Evolutionary conservation across 2,113 vertebrate genomes (phyloP).

Genomic region (Chiloscyllium plagiosum): DNA sequence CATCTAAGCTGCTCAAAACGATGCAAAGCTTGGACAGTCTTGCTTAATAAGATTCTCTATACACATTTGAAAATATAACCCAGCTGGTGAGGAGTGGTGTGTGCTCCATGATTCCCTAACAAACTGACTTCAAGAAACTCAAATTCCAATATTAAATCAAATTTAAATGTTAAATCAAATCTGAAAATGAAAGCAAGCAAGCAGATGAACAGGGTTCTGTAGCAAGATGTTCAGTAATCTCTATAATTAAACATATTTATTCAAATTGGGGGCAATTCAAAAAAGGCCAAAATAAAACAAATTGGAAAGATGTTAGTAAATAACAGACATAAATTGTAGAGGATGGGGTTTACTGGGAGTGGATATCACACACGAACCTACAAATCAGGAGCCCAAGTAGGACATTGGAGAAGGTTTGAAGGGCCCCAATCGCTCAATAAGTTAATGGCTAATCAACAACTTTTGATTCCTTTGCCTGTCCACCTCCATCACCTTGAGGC

Average conservation of each 20-base stretch:
- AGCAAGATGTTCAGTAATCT: neutral
- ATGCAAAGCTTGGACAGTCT: neutral
- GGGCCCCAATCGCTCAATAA: no score
- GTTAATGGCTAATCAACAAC: no score
- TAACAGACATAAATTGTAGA: neutral
- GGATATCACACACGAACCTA: no score
- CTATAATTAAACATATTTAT: neutral
- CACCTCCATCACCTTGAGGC: no score
- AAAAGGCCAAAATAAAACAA: neutral
- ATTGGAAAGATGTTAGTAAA: neutral
- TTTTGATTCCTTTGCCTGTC: no score
- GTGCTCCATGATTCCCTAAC: neutral
- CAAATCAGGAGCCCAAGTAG: no score
- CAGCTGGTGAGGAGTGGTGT: neutral
- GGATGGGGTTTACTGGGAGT: no score
- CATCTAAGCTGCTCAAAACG: neutral
- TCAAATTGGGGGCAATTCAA: no score
- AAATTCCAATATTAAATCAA: neutral
- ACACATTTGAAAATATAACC: neutral
- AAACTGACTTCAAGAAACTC: neutral
- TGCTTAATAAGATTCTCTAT: neutral
- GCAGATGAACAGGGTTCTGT: neutral
- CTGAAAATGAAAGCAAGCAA: neutral
- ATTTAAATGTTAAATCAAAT: neutral
- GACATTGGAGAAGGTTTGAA: no score